phyloP scores from a whole-genome alignment of 2,888 invertebrate species.

The Xanthorhoe designata region DNA sequence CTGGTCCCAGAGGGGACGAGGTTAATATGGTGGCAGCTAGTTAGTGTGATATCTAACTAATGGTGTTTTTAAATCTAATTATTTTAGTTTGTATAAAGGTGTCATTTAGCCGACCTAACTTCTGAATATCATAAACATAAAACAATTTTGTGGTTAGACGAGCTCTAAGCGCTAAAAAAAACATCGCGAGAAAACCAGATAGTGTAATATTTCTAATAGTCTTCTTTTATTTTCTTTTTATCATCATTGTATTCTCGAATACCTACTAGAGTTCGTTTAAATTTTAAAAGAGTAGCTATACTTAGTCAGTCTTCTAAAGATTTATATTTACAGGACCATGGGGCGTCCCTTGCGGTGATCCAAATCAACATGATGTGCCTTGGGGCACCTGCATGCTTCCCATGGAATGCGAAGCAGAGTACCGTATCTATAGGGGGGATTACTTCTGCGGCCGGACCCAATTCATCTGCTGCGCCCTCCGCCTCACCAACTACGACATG shows the following conservation, averaged over 20 bases:
- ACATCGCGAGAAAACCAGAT: no score
- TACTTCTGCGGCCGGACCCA: conserved; percentile 68
- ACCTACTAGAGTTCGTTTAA: background rate
- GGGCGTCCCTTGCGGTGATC: conserved; percentile 77
- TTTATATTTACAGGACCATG: conserved; percentile 64
- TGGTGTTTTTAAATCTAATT: no score
- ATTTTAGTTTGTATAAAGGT: no score
- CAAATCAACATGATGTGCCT: conserved; percentile 73
- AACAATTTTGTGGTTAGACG: no score
- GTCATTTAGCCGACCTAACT: no score
- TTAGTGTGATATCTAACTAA: conserved; percentile 43
- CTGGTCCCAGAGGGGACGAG: conserved; percentile 55
- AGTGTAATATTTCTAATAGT: no score
- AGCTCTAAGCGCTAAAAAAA: no score
- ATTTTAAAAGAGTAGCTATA: background rate
- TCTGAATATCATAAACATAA: no score
- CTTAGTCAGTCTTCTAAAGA: background rate
- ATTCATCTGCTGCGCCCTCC: conserved; percentile 71
- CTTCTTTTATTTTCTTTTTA: no score
- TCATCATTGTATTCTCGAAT: no score
- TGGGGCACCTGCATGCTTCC: conserved; percentile 74
- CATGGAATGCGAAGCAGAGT: conserved; percentile 71
- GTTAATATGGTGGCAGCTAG: conserved; percentile 76
- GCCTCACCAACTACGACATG: conserved; percentile 68
- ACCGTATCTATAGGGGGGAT: conserved; percentile 72